Base-by-base conservation (phyloP, 2,797 vertebrate species). In the Syngnathus acus region DNA sequence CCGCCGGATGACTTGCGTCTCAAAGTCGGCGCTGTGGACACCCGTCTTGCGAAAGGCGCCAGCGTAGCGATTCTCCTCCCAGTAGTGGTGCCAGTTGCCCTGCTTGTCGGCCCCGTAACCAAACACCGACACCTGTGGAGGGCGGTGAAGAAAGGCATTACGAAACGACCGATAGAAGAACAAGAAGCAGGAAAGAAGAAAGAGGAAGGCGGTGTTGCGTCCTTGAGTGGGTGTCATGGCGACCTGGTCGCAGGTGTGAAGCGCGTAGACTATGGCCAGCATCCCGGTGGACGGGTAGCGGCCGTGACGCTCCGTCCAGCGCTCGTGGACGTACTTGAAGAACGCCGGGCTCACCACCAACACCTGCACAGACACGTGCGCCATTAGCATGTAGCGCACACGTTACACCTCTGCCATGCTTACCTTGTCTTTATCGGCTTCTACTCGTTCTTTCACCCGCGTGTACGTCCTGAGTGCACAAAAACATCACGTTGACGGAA, bases 31-130 rank as follows among this genome's bases (percentile, higher is more conserved):
- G 0, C 82, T 86, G n/a, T 93, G 93, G 47, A 95, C 92, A 2
- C 90, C 90, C 0, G 87, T 94, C 66, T 86, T 90, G 58, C 73
- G 76, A 71, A 95, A 95, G 32, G 92, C 93, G 17, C 92, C 87
- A 0, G 90, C 88, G 1, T 86, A 65, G 16, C 16, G 77, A 53
- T 90, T 94, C 21, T 90, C 62, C 72, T 94, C 92, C 93, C 92
- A 94, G 75, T 93, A 94, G 78, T 94, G 92, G 71, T 95, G 92
- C 92, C 93, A 94, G 72, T 92, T 94, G 26, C 92, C 94, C 2
- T 84, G 62, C 0, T 67, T 6, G 86, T 94, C 91, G 0, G 91
- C 91, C 0, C 92, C 89, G 0, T 93, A 97, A 64, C 93, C 93
- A 6, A 93, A 94, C 68, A 92, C 88, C 0, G 92, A 93, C 43